Evolutionary conservation across 2,888 invertebrate genomes (phyloP).

Genomic region (Chloroclysta siterata): DNA sequence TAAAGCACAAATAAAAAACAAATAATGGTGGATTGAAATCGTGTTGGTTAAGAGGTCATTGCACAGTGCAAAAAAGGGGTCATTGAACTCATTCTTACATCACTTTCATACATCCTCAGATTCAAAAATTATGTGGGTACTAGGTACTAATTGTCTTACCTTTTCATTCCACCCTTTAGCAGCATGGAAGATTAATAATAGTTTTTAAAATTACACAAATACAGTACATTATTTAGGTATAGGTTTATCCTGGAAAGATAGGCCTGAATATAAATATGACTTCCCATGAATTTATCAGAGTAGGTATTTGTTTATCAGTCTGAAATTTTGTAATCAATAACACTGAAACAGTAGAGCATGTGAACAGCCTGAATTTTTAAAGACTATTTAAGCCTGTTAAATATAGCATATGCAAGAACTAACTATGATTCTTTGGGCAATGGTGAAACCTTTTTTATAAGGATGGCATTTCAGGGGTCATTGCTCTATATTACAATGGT

Average conservation of each 20-base stretch:
- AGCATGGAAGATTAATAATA: conserved; percentile 50
- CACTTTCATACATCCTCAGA: conserved; percentile 60
- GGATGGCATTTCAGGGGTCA: neutral
- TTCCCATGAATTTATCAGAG: conserved; percentile 10
- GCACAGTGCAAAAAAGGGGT: conserved; percentile 75
- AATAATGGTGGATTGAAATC: conserved; percentile 52
- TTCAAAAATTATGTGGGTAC: conserved; percentile 34
- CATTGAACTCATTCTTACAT: conserved; percentile 68
- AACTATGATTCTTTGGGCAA: neutral
- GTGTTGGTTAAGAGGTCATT: conserved; percentile 75
- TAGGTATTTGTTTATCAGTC: conserved; percentile 13
- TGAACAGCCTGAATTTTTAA: neutral
- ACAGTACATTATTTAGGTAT: neutral
- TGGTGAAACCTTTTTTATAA: neutral
- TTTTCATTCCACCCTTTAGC: conserved; percentile 49
- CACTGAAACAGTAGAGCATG: neutral
- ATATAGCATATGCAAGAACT: neutral
- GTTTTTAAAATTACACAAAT: conserved; percentile 11
- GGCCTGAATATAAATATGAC: conserved; percentile 1
- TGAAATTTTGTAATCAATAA: conserved; percentile 3
- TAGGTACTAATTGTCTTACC: conserved; percentile 45
- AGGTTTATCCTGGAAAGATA: conserved; percentile 3
- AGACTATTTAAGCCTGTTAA: neutral
- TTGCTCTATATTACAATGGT: neutral
- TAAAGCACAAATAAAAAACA: conserved; percentile 45